Evolutionary conservation across 2,113 vertebrate genomes (phyloP).

Genomic region (Carassius carassius): DNA sequence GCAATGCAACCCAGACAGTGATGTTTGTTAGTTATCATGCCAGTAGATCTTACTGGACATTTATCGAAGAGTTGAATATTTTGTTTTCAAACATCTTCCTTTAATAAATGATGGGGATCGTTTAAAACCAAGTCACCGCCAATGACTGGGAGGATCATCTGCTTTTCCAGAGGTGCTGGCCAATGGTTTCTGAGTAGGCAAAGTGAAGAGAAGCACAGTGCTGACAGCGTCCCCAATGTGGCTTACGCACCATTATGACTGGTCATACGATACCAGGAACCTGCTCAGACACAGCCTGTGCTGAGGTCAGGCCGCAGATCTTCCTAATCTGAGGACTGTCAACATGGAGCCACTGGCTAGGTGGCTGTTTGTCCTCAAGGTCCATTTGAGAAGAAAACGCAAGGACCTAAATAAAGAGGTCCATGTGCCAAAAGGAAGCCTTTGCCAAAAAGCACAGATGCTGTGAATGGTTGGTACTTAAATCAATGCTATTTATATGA

Average conservation of each 20-base stretch:
- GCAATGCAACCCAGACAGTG: slow-evolving; percentile 28
- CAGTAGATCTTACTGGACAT: slow-evolving; percentile 29
- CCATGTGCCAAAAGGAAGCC: slow-evolving; percentile 34
- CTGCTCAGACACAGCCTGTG: slow-evolving; percentile 39
- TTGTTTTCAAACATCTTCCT: neutral
- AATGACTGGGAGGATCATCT: neutral
- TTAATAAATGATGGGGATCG: neutral
- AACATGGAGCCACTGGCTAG: slow-evolving; percentile 15
- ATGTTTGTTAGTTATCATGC: slow-evolving; percentile 23
- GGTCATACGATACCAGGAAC: slow-evolving; percentile 44
- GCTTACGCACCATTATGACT: slow-evolving; percentile 48
- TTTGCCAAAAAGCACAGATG: slow-evolving; percentile 59
- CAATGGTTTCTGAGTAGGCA: slow-evolving; percentile 12
- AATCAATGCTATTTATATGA: slow-evolving; percentile 61
- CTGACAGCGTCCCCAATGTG: slow-evolving; percentile 39
- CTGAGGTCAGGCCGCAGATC: slow-evolving; percentile 40
- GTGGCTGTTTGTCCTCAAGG: slow-evolving; percentile 10
- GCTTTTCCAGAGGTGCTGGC: slow-evolving; percentile 16
- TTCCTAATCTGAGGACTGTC: slow-evolving; percentile 24
- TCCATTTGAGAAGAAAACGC: slow-evolving; percentile 32
- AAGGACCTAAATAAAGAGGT: slow-evolving; percentile 40
- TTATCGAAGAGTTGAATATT: neutral
- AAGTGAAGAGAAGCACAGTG: slow-evolving; percentile 26
- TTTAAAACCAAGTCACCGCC: neutral
- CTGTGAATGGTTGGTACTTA: slow-evolving; percentile 52